Evolutionary conservation across 2,888 invertebrate genomes (phyloP).

Genomic region (Amphiduros pacificus): DNA sequence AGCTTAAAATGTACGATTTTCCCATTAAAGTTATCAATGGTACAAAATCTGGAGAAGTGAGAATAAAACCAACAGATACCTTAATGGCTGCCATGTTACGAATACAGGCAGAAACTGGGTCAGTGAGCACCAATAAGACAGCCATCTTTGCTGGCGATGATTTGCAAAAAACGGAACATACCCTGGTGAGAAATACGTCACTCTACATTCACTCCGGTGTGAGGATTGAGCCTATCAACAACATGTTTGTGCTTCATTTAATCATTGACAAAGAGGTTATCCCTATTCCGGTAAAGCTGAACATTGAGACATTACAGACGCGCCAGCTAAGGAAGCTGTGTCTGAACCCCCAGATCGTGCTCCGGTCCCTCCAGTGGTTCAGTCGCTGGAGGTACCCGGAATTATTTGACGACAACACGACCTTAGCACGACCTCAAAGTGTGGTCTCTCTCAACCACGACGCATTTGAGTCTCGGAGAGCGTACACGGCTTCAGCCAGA

Average conservation of each 20-base stretch:
- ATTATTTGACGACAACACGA: too few relatives aligned
- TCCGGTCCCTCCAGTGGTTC: slow-evolving; percentile 6
- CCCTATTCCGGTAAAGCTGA: neutral
- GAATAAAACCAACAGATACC: too few relatives aligned
- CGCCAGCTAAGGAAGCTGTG: neutral
- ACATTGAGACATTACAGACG: neutral
- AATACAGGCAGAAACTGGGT: too few relatives aligned
- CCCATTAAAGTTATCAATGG: slow-evolving; percentile 5
- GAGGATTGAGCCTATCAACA: neutral
- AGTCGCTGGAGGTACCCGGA: slow-evolving; percentile 11
- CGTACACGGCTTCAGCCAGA: too few relatives aligned
- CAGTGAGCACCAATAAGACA: neutral
- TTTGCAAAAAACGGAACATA: neutral
- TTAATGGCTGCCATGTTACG: neutral
- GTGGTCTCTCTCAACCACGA: too few relatives aligned
- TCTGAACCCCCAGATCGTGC: neutral
- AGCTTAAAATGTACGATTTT: slow-evolving; percentile 9
- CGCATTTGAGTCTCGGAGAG: too few relatives aligned
- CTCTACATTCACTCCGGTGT: slow-evolving; percentile 8
- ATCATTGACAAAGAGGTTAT: neutral
- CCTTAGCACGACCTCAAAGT: too few relatives aligned
- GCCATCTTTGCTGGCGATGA: slow-evolving; percentile 2
- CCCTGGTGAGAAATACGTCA: neutral
- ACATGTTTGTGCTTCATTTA: neutral
- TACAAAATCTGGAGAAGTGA: neutral